Evolutionary conservation across 2,113 vertebrate species (phyloP).

Genomic region (Macrotis lagotis): DNA sequence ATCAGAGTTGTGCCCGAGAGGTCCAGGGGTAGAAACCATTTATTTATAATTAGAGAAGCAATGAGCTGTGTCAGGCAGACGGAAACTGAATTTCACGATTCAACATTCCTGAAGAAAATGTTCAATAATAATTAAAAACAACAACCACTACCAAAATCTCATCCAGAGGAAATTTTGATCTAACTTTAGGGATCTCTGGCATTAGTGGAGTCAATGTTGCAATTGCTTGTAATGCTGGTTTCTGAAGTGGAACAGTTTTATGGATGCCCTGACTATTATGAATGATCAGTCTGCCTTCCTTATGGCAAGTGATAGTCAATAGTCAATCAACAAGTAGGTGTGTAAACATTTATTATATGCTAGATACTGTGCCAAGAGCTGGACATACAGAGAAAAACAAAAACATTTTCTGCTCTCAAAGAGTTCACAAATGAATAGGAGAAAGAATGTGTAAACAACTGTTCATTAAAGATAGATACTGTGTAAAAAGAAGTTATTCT

Average conservation of each 20-base stretch:
- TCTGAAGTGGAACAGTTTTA: neutral
- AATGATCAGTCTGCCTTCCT: neutral
- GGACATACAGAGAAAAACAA: neutral
- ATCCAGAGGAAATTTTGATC: conserved; percentile 58
- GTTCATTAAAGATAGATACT: neutral
- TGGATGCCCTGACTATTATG: neutral
- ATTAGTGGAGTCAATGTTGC: neutral
- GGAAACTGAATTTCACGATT: conserved; percentile 68
- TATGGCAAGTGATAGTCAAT: neutral
- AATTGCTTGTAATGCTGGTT: neutral
- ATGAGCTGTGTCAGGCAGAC: conserved; percentile 39
- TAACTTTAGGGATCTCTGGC: conserved; percentile 37
- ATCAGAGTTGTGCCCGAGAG: conserved; percentile 44
- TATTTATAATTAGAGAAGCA: conserved; percentile 73
- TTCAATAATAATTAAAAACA: conserved; percentile 69
- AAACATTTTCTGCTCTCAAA: neutral
- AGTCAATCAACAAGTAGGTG: neutral
- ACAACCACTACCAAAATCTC: conserved; percentile 57
- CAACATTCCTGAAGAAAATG: conserved; percentile 55
- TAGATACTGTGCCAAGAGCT: neutral
- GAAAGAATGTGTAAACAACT: neutral
- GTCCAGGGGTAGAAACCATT: conserved; percentile 50
- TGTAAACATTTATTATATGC: neutral
- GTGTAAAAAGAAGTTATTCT: neutral
- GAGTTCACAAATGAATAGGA: neutral